phyloP scores from a whole-genome alignment of 2,797 vertebrate genomes.

The Denticeps clupeoides region DNA sequence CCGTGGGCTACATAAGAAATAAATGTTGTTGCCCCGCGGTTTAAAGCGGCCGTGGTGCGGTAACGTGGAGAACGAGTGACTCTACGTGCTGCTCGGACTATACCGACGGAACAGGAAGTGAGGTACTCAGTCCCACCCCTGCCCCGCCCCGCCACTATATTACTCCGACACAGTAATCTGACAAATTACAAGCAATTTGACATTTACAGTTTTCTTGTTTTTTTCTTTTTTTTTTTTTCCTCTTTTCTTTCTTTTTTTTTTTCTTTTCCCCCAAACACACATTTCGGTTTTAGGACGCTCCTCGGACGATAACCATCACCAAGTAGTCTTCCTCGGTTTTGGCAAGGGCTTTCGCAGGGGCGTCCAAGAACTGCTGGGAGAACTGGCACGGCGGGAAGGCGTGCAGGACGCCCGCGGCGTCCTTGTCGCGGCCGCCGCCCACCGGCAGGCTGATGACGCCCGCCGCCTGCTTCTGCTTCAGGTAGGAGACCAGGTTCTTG shows the following conservation, averaged over 20 bases:
- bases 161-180: background rate
- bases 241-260: background rate
- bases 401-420: slow-evolving; percentile 95
- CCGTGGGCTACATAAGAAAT: too few relatives aligned
- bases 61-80: too few relatives aligned
- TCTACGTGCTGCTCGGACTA: slow-evolving; percentile 50
- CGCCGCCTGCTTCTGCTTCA: slow-evolving; percentile 99
- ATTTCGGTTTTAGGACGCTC: slow-evolving; percentile 94
- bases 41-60: too few relatives aligned
- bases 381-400: slow-evolving; percentile 98
- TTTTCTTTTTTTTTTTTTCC: background rate
- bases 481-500: slow-evolving; percentile 97
- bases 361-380: slow-evolving; percentile 99
- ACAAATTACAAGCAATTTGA: background rate
- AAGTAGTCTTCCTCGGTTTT: slow-evolving; percentile 99
- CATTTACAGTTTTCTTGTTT: background rate
- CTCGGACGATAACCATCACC: slow-evolving; percentile 98
- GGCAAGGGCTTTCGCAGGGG: slow-evolving; percentile 92
- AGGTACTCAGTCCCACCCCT: background rate
- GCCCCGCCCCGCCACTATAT: slow-evolving; percentile 2
- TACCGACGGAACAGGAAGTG: slow-evolving; percentile 27
- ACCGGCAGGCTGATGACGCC: slow-evolving; percentile 98
- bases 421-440: slow-evolving; percentile 95
- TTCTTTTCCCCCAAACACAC: too few relatives aligned
- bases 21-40: too few relatives aligned